A percentile compares a stretch with the other conserved stretches of the same genome.
phyloP scores from a whole-genome alignment of 2,113 vertebrate species.

The Poeciliopsis retropinna region DNA sequence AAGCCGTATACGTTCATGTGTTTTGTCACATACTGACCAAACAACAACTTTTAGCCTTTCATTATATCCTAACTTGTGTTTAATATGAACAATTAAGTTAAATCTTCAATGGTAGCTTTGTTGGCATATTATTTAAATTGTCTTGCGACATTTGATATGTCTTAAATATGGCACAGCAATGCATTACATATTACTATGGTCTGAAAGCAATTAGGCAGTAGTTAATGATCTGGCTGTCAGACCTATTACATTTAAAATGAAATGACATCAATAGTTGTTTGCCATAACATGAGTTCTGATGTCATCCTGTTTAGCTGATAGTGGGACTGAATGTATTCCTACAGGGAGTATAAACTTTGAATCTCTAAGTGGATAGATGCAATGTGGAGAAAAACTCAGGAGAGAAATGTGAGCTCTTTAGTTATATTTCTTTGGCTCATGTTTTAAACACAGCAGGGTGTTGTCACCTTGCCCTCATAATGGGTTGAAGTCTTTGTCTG shows the following conservation, averaged over 20 bases:
- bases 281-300: conserved; percentile 22
- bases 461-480: conserved; percentile 13
- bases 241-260: conserved; percentile 45
- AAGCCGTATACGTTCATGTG: conserved; percentile 40
- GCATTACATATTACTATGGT: conserved; percentile 34
- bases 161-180: conserved; percentile 29
- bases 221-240: conserved; percentile 25
- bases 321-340: conserved; percentile 13
- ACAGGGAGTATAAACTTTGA: conserved; percentile 3
- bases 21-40: conserved; percentile 55
- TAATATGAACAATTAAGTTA: conserved; percentile 9
- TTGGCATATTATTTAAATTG: conserved; percentile 19
- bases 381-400: conserved; percentile 9
- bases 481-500: conserved; percentile 7
- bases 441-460: conserved; percentile 7
- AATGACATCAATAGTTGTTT: conserved; percentile 52
- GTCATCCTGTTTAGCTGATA: conserved; percentile 13
- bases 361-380: conserved; percentile 2
- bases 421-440: conserved; percentile 1
- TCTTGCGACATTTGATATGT: conserved; percentile 7
- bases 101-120: conserved; percentile 8
- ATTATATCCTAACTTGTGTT: conserved; percentile 15
- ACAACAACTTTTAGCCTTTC: conserved; percentile 10
- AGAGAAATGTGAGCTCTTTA: conserved; percentile 16
- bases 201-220: conserved; percentile 36